phyloP scores from a whole-genome alignment of 2,113 vertebrate species.

The Mixornis gularis region DNA sequence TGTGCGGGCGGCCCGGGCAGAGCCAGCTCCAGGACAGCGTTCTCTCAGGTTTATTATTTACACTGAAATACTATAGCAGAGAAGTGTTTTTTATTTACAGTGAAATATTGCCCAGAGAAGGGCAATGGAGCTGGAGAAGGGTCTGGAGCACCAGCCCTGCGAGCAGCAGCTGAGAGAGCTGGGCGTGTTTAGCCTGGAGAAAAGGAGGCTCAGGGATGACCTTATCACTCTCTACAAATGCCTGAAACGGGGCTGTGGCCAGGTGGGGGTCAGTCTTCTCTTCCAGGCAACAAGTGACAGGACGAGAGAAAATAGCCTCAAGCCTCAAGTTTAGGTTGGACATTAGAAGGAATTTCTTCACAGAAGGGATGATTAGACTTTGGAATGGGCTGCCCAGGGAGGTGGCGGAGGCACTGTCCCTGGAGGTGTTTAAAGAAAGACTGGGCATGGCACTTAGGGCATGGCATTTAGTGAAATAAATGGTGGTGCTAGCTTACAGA shows the following conservation, averaged over 20 bases:
- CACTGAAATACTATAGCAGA: too few relatives aligned
- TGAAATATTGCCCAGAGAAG: background rate
- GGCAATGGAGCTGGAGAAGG: background rate
- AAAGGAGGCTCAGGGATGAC: background rate
- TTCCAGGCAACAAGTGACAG: background rate
- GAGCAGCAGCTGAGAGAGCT: background rate
- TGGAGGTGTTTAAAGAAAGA: background rate
- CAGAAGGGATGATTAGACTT: background rate
- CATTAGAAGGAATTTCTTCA: background rate
- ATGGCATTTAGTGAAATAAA: too few relatives aligned
- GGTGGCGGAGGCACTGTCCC: rapidly evolving
- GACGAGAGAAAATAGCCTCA: background rate
- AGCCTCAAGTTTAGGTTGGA: background rate
- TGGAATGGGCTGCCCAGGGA: background rate
- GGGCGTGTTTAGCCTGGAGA: background rate
- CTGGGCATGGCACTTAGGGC: too few relatives aligned
- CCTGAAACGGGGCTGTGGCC: rapidly evolving
- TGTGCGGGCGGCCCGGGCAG: background rate
- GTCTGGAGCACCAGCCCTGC: rapidly evolving
- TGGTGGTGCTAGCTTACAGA: background rate
- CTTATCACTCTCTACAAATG: rapidly evolving
- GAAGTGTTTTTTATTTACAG: background rate
- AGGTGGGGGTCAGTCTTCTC: rapidly evolving
- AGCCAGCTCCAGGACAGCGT: too few relatives aligned
- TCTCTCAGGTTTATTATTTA: background rate